Percentiles rank a stretch among this genome's conserved stretches.
Conservation (phyloP, 2,888 invertebrate genomes). For the Brachynemurus nebulosus region DNA sequence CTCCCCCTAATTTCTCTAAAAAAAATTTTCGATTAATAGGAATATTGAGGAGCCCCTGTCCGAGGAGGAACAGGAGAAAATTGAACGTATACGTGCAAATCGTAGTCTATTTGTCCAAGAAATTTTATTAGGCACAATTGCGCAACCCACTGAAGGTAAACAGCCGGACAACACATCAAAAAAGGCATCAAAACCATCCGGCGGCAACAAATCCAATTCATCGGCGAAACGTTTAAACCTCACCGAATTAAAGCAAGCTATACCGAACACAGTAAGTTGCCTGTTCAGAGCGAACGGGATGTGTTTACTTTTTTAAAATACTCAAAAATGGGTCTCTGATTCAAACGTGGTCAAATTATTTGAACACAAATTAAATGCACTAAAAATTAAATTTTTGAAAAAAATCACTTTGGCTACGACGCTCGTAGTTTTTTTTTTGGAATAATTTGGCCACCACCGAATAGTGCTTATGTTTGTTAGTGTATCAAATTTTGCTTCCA, state of each 20-base stretch:
- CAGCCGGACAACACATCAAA: neutral
- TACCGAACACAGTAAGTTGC: neutral
- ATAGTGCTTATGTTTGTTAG: no score
- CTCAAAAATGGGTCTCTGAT: neutral
- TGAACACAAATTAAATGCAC: neutral
- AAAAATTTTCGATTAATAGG: conserved; percentile 14
- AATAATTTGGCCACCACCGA: no score
- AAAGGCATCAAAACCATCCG: neutral
- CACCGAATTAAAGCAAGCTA: neutral
- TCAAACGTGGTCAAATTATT: neutral
- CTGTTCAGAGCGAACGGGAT: neutral
- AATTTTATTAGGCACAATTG: conserved; percentile 42
- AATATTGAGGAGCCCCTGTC: conserved; percentile 35
- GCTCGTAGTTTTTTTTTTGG: no score
- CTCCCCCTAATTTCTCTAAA: neutral
- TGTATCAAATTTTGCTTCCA: no score
- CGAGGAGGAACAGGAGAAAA: conserved; percentile 38
- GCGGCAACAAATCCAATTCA: neutral
- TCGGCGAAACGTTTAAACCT: neutral
- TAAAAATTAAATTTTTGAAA: no score
- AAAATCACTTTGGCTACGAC: no score
- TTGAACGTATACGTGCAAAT: conserved; percentile 45
- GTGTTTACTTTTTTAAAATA: neutral
- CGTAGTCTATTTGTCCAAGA: conserved; percentile 56
- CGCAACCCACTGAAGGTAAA: conserved; percentile 1